These are phyloP conservation scores for Melolontha melolontha DNA, from an alignment of 2,888 invertebrate species.

Conservation along the genomic window DNA sequence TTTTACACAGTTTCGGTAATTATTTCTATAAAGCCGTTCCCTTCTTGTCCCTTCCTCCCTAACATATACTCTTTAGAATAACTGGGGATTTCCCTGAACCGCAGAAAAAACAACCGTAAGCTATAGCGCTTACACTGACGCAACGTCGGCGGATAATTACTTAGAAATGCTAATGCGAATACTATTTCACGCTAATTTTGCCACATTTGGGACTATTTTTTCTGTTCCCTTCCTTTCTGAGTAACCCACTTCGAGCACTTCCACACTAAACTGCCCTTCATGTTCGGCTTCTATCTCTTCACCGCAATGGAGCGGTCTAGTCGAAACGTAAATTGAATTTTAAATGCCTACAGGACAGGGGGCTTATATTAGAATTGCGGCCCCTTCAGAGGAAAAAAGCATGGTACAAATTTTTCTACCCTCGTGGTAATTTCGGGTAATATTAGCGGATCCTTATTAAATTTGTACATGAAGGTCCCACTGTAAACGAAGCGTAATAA, in stretches of 20 bases:
- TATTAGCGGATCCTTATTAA: conserved; percentile 36
- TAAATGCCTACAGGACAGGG: conserved; percentile 8
- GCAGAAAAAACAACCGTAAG: no score
- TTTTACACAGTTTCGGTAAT: conserved; percentile 8
- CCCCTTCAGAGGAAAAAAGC: conserved; percentile 1
- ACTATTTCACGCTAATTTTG: conserved; percentile 20
- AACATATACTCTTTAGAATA: no score
- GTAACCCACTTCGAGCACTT: conserved; percentile 5
- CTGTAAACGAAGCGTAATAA: conserved; percentile 26
- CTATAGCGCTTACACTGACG: conserved; percentile 4
- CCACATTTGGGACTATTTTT: conserved; percentile 14
- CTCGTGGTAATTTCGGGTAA: conserved; percentile 10
- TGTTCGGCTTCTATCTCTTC: neutral
- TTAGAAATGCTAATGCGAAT: conserved; percentile 20
- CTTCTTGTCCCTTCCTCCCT: no score
- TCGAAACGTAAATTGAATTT: conserved; percentile 30
- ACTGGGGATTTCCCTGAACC: no score
- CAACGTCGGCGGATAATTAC: conserved; percentile 9
- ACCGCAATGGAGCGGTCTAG: conserved; percentile 15
- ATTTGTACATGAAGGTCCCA: conserved; percentile 15
- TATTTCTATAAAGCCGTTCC: neutral
- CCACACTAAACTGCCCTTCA: no score
- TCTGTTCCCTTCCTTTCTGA: neutral
- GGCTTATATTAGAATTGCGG: no score
- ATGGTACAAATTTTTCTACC: conserved; percentile 5